Evolutionary conservation across 2,888 invertebrate species (phyloP).

Genomic region (Agrotis exclamationis): DNA sequence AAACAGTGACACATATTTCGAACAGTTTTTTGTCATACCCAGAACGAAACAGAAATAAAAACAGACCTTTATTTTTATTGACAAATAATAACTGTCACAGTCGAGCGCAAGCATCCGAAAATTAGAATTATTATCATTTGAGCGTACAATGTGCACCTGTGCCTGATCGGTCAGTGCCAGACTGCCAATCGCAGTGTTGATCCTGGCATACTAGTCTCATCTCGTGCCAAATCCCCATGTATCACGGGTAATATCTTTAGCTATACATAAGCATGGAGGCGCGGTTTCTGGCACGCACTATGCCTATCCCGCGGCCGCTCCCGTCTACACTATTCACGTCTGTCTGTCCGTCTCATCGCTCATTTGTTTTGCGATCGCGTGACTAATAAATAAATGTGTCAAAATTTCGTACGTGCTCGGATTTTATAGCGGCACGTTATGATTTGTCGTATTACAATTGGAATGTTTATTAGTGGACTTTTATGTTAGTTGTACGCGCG

Average conservation of each 20-base stretch:
- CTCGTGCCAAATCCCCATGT: constrained; percentile 67
- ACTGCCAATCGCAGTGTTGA: constrained; percentile 58
- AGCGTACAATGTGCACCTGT: constrained; percentile 53
- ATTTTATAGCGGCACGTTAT: constrained; percentile 40
- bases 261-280: constrained; percentile 52
- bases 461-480: constrained; percentile 32
- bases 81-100: constrained; percentile 26
- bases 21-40: neutral
- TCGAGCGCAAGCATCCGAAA: constrained; percentile 33
- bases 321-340: constrained; percentile 61
- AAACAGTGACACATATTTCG: constrained; percentile 6
- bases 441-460: constrained; percentile 31
- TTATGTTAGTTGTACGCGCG: constrained; percentile 14
- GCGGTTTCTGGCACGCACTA: constrained; percentile 57
- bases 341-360: constrained; percentile 61
- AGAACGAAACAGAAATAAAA: neutral
- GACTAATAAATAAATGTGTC: constrained; percentile 57
- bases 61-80: neutral
- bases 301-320: constrained; percentile 50
- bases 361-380: constrained; percentile 69
- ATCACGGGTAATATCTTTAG: constrained; percentile 70
- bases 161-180: constrained; percentile 57
- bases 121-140: constrained; percentile 39
- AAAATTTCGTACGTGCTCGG: constrained; percentile 49
- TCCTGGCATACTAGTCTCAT: constrained; percentile 61